These are phyloP conservation scores for Coregonus clupeaformis DNA, from an alignment of 2,113 vertebrate species.

Conservation along the genomic window DNA sequence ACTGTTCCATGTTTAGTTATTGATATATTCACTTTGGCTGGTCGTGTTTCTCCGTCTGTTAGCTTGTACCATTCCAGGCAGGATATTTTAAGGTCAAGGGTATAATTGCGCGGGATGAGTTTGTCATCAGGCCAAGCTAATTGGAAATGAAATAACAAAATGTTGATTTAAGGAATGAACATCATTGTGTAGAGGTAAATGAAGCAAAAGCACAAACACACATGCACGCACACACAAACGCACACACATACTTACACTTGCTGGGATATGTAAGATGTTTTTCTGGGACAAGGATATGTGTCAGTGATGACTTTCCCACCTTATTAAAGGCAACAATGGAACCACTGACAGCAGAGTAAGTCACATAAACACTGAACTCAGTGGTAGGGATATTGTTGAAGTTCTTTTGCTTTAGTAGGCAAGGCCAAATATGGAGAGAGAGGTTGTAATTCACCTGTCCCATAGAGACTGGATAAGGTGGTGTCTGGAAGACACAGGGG, in stretches of 20 bases:
- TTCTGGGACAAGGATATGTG: constrained; percentile 25
- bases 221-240: background rate
- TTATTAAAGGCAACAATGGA: constrained; percentile 48
- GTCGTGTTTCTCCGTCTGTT: constrained; percentile 33
- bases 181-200: background rate
- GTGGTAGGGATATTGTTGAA: background rate
- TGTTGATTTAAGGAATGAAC: background rate
- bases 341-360: constrained; percentile 51
- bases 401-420: background rate
- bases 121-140: constrained; percentile 52
- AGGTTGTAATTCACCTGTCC: constrained; percentile 32
- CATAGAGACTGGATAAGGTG: constrained; percentile 21
- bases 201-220: background rate
- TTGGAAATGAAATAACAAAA: background rate
- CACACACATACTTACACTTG: constrained; percentile 24
- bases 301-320: constrained; percentile 47
- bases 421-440: constrained; percentile 30
- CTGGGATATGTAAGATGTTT: constrained; percentile 39
- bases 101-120: background rate
- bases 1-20: background rate
- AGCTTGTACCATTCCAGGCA: constrained; percentile 66
- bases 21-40: constrained; percentile 27
- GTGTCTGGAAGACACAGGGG: constrained; percentile 37
- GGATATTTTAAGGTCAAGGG: background rate
- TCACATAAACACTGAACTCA: constrained; percentile 24